Conservation (phyloP, 2,797 vertebrate species). For the Cephalopachus bancanus region DNA sequence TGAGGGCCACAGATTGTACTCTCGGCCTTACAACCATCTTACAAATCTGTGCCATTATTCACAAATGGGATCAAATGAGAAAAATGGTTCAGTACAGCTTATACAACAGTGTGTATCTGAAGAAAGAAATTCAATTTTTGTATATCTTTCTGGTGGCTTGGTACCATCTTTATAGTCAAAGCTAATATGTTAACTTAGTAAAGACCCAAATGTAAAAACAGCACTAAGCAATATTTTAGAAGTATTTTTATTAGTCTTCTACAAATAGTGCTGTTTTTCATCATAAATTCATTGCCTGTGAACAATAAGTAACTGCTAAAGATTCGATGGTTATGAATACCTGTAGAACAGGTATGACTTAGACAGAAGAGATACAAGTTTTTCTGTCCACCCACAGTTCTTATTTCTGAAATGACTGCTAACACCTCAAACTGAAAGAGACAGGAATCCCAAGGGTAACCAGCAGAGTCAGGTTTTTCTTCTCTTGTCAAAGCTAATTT, state of each 20-base stretch:
- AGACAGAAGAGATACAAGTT: not conserved
- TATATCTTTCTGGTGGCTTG: constrained; percentile 16
- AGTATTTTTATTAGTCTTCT: constrained; percentile 62
- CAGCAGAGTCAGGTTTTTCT: not conserved
- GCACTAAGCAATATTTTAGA: constrained; percentile 41
- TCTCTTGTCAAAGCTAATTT: not conserved
- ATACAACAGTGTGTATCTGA: not conserved
- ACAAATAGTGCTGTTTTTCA: constrained; percentile 35
- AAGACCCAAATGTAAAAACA: constrained; percentile 35
- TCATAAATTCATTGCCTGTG: not conserved
- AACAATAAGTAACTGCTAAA: not conserved
- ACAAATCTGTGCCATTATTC: constrained; percentile 17
- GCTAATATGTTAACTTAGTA: constrained; percentile 23
- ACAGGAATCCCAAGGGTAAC: not conserved
- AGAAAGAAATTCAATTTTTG: constrained; percentile 30
- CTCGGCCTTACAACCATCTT: not conserved
- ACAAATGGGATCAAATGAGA: constrained; percentile 36
- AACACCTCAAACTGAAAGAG: not conserved
- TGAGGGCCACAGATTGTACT: not conserved
- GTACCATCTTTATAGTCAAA: constrained; percentile 48
- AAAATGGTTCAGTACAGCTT: not conserved
- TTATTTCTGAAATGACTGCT: constrained; percentile 49
- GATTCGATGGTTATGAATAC: not conserved
- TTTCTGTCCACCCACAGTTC: not conserved
- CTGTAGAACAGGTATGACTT: not conserved